Conservation (phyloP, 2,113 vertebrate species). For the Fulmarus glacialis region DNA sequence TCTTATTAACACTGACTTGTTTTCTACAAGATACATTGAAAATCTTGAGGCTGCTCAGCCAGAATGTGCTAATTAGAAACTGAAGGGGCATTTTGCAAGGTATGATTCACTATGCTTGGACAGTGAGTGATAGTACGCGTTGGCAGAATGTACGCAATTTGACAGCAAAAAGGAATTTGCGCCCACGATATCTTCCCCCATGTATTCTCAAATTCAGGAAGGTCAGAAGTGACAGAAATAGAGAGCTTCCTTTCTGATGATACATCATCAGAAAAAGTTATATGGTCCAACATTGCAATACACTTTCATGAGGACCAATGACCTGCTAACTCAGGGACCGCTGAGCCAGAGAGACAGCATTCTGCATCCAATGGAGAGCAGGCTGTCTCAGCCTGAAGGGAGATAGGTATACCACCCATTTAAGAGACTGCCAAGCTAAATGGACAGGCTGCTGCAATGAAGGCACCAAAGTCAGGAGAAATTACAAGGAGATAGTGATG, state of each 20-base stretch:
- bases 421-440: neutral
- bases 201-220: slow-evolving; percentile 26
- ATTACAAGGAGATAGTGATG: neutral
- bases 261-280: neutral
- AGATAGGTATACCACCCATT: neutral
- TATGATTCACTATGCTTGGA: slow-evolving; percentile 43
- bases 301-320: neutral
- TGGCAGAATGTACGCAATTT: slow-evolving; percentile 33
- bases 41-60: neutral
- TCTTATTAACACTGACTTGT: neutral
- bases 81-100: slow-evolving; percentile 18
- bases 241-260: neutral
- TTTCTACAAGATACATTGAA: neutral
- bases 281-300: neutral
- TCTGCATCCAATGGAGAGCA: neutral
- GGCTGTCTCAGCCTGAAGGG: neutral
- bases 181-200: neutral
- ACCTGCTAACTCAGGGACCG: neutral
- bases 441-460: neutral
- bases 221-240: slow-evolving; percentile 18
- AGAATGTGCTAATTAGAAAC: slow-evolving; percentile 38
- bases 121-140: neutral
- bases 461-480: neutral
- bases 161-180: slow-evolving; percentile 41
- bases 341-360: neutral